Evolutionary conservation across 1,140 invertebrate genomes (phyloP).

Genomic region (Diorhabda elongata): DNA sequence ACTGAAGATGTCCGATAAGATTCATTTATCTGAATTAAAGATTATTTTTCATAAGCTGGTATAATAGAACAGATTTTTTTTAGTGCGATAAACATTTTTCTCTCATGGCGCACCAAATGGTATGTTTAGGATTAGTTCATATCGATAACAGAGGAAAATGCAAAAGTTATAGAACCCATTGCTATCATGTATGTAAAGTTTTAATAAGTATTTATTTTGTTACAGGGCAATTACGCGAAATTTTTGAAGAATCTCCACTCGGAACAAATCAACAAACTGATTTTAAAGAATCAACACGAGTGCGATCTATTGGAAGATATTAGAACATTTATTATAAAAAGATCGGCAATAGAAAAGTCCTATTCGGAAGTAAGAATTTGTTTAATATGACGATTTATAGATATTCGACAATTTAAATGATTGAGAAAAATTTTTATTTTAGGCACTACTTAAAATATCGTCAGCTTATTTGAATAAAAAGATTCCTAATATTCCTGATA

Average conservation of each 20-base stretch:
- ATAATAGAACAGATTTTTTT: too few species aligned
- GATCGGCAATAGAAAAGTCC: conserved; percentile 88
- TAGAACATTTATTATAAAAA: conserved; percentile 85
- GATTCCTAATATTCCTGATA: conserved; percentile 84
- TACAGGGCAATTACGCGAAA: conserved; percentile 81
- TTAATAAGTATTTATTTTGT: conserved; percentile 31
- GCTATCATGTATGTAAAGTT: neutral
- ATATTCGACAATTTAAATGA: neutral
- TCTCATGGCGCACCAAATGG: too few species aligned
- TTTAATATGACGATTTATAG: neutral
- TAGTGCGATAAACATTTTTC: too few species aligned
- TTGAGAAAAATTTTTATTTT: conserved; percentile 40
- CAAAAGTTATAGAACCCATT: too few species aligned
- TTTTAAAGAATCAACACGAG: conserved; percentile 93
- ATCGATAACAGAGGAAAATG: too few species aligned
- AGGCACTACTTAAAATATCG: conserved; percentile 85
- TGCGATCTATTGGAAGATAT: conserved; percentile 92
- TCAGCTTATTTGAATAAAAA: conserved; percentile 88
- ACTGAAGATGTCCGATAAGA: too few species aligned
- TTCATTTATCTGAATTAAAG: too few species aligned
- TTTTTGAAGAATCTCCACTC: conserved; percentile 88
- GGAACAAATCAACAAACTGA: conserved; percentile 87
- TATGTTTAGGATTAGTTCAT: too few species aligned
- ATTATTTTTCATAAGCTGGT: too few species aligned
- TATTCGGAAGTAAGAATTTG: conserved; percentile 78